Conservation (phyloP, 2,888 invertebrate species). For the Protodeltote pygarga region DNA sequence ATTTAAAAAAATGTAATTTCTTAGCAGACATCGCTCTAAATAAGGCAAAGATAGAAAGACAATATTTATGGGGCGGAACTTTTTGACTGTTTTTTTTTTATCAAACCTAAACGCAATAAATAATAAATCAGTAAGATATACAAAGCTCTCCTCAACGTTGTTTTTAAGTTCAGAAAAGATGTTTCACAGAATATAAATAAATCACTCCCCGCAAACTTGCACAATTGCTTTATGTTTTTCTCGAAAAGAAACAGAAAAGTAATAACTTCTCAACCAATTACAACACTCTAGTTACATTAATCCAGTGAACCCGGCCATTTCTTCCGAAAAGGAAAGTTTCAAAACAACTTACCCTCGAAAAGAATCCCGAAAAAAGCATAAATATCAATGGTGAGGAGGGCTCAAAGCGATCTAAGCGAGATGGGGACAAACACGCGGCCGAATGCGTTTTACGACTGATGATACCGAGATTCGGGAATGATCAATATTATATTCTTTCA, state of each 20-base stretch:
- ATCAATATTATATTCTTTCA: slow-evolving; percentile 67
- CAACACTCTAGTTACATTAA: slow-evolving; percentile 80
- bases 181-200: slow-evolving; percentile 73
- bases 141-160: slow-evolving; percentile 64
- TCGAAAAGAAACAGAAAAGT: slow-evolving; percentile 74
- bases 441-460: slow-evolving; percentile 74
- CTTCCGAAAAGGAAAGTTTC: slow-evolving; percentile 75
- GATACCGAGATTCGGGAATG: slow-evolving; percentile 69
- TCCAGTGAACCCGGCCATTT: slow-evolving; percentile 70
- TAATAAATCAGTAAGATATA: slow-evolving; percentile 67
- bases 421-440: slow-evolving; percentile 65
- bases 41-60: slow-evolving; percentile 39
- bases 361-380: slow-evolving; percentile 76
- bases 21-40: slow-evolving; percentile 17
- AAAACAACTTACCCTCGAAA: slow-evolving; percentile 75
- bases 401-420: slow-evolving; percentile 66
- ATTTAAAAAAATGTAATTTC: too few species aligned
- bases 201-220: slow-evolving; percentile 71
- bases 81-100: slow-evolving; percentile 60
- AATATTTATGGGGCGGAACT: slow-evolving; percentile 52
- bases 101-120: slow-evolving; percentile 62
- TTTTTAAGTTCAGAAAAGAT: slow-evolving; percentile 71
- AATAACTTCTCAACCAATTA: slow-evolving; percentile 81
- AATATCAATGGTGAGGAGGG: slow-evolving; percentile 78
- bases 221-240: slow-evolving; percentile 78